phyloP scores from a whole-genome alignment of 2,797 vertebrate species.

The Sebastes diaconus region DNA sequence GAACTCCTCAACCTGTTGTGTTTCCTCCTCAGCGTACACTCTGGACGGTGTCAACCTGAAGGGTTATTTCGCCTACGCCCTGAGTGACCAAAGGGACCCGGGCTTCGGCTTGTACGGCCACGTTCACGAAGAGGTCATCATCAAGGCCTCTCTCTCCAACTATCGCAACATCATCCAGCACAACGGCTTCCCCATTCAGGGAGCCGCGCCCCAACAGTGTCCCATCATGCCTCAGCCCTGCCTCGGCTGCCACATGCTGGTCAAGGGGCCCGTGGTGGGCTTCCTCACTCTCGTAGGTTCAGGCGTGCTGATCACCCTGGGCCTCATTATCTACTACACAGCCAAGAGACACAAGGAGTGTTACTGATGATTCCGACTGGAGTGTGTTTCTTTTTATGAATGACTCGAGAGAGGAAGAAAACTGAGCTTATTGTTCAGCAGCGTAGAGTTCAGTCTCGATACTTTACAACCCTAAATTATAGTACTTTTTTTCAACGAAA shows the following conservation, averaged over 20 bases:
- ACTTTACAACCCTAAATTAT: background rate
- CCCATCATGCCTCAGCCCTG: conserved; percentile 73
- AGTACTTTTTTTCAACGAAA: background rate
- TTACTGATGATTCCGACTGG: conserved; percentile 20
- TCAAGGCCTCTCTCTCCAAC: conserved; percentile 89
- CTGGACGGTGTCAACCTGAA: conserved; percentile 91
- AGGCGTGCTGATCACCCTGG: conserved; percentile 85
- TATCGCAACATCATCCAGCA: conserved; percentile 91
- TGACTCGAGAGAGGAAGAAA: background rate
- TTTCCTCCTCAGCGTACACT: conserved; percentile 81
- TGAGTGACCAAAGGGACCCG: conserved; percentile 90
- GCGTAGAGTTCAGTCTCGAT: background rate
- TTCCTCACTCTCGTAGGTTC: conserved; percentile 88
- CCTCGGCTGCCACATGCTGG: conserved; percentile 78
- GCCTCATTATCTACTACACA: conserved; percentile 89
- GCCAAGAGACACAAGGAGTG: conserved; percentile 81
- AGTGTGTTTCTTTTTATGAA: background rate
- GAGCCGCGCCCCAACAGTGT: conserved; percentile 76
- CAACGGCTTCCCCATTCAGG: conserved; percentile 87
- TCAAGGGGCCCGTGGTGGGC: conserved; percentile 84
- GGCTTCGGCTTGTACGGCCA: conserved; percentile 91
- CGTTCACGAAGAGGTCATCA: conserved; percentile 83
- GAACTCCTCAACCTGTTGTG: background rate
- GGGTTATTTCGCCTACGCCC: conserved; percentile 95
- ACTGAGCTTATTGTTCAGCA: background rate